Percentiles rank a stretch among this genome's conserved stretches.
These are phyloP conservation scores for Knipowitschia caucasica DNA, from an alignment of 2,797 vertebrate species.

Conservation along the genomic window DNA sequence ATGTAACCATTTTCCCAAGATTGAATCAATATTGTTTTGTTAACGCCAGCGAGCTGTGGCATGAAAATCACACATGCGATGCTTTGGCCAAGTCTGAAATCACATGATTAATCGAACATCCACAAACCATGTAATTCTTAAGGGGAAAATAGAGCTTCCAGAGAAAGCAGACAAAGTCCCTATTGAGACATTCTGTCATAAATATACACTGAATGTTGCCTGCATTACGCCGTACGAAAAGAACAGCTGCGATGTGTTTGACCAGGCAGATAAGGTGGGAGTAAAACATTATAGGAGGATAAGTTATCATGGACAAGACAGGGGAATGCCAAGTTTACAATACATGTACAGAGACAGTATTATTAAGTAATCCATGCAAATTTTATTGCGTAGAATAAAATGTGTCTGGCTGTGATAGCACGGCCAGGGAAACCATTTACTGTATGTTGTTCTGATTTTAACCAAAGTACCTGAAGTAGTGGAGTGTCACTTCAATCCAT, in stretches of 20 bases:
- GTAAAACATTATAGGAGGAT: constrained; percentile 9
- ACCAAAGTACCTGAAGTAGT: too few species aligned
- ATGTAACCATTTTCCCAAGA: background rate
- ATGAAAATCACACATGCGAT: constrained; percentile 21
- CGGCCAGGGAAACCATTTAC: too few species aligned
- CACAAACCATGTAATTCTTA: constrained; percentile 33
- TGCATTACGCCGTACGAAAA: constrained; percentile 21
- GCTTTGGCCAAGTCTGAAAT: constrained; percentile 24
- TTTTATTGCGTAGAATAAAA: too few species aligned
- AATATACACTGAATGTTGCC: constrained; percentile 30
- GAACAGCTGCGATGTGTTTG: constrained; percentile 30
- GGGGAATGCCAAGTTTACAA: too few species aligned
- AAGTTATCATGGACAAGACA: background rate
- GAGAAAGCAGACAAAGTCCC: constrained; percentile 27
- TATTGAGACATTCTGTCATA: constrained; percentile 16
- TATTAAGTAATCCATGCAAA: too few species aligned
- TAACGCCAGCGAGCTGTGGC: background rate
- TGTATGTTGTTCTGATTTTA: too few species aligned
- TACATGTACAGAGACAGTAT: too few species aligned
- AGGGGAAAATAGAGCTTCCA: constrained; percentile 19
- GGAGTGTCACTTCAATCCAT: too few species aligned
- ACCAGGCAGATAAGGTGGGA: constrained; percentile 31
- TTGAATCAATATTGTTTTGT: constrained; percentile 1
- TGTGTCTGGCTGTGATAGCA: too few species aligned
- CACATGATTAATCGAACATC: constrained; percentile 45